Base-by-base conservation (phyloP, 2,888 invertebrate genomes). In the Morpho deidamia region DNA sequence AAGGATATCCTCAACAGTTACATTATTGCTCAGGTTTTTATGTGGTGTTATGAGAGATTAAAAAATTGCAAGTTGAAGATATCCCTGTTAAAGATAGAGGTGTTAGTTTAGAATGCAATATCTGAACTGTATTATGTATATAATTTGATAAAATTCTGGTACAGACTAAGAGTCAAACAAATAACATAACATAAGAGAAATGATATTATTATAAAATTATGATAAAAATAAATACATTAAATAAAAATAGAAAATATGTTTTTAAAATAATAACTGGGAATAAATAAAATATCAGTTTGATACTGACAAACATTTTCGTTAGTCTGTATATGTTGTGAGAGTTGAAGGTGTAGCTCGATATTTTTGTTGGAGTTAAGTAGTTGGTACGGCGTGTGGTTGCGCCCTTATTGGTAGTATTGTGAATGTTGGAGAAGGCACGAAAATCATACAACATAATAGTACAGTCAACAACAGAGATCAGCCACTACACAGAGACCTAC, bases 401-500 rank as follows among this genome's bases (percentile, higher is more conserved):
- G 83, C 86, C 87, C 86, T 81, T 72, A 74, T 78, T 85, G 85
- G 76, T 74, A 85, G 88, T 89, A 88, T 84, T 86, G 87, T 88
- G 85, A 88, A 86, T 88, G 89, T 89, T 81, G 74, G 76, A 88
- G 83, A 87, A 88, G 87, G 89, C 89, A 87, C 83, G 82, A 86
- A 81, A 87, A 85, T 84, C 77, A 85, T 84, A 88, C 83, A 89
- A 88, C 86, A 86, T 83, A 87, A 88, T 83, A 84, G 81, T 83
- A 89, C 89, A 89, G 78, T 84, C 83, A 83, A 89, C 89, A 90
- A 90, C 90, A 90, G 84, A 86, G 81, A 90, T 81, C 90, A 90
- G 90, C 89, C 89, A 90, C 90, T 90, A 90, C 87, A 88, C 88
- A 90, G 84, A 88, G 77, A 86, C 76, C 72, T 78, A 83, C 83